Evolutionary conservation across 1,140 invertebrate species (phyloP), one percentile per base, ranked within the genome.

Genomic region (Mercenaria mercenaria): DNA sequence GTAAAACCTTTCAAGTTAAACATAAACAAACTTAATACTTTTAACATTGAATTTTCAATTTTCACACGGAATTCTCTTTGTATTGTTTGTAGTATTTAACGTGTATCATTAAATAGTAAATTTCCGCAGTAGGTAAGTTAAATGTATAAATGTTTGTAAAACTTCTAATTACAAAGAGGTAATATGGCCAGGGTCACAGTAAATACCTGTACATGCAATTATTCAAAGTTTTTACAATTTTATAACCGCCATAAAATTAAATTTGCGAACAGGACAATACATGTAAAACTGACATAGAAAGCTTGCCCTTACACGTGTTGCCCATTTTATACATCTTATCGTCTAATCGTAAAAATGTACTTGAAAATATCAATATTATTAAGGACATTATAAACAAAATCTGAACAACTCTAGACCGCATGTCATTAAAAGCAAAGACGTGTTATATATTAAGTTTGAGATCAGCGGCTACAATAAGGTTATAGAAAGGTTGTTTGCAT

Each of bases 211-310:
- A 47, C 15, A 34, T 72, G 39, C 34, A 29, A 3, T 72, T 20
- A 39, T 15, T 29, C n/a, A 37, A 72, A 64, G 59, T 29, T 26
- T 59, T 72, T 18, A 72, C 32, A 29, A 72, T 23, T 72, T 72
- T 72, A 72, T 72, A 72, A 41, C 67, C 10, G 67, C 20, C 32
- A 39, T 72, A 72, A 72, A 72, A 72, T 72, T 72, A 37, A 18
- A 72, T 10, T 41, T 39, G n/a, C 15, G 23, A 32, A 72, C 67
- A 72, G 2, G 67, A 72, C 67, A 72, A 72, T 41, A 72, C 67
- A 39, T 72, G 67, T 18, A 72, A 15, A 39, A 37, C 26, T 18
- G 67, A 72, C 34, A 72, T 32, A 10, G 67, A 39, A 72, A 72
- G 18, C 67, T 72, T 72, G 67, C 29, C n/a, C 3, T 15, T 72